Evolutionary conservation across 2,888 invertebrate species (phyloP).

Genomic region (Encarsia formosa): DNA sequence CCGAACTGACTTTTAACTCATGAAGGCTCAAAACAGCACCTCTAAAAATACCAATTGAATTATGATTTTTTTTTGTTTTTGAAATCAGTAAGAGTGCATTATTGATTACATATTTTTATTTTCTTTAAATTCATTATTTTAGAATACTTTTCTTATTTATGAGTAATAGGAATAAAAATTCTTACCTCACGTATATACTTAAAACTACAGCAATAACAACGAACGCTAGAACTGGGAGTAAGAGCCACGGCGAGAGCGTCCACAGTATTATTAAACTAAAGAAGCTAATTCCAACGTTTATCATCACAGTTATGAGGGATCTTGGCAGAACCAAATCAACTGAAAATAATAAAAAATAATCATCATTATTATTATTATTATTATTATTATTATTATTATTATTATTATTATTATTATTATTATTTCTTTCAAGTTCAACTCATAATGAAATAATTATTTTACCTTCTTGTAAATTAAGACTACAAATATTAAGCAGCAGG

Average conservation of each 20-base stretch:
- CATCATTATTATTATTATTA: background rate
- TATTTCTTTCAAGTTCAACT: no score
- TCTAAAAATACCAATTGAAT: slow-evolving; percentile 30
- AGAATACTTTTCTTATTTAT: background rate
- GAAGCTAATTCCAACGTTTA: slow-evolving; percentile 54
- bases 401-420: no score
- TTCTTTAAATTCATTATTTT: background rate
- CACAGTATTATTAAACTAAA: slow-evolving; percentile 52
- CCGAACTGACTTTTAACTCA: slow-evolving; percentile 33
- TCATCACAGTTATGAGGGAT: slow-evolving; percentile 55
- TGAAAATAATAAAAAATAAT: slow-evolving; percentile 35
- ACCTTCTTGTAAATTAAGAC: slow-evolving; percentile 58
- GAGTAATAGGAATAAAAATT: no score
- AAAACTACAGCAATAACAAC: slow-evolving; percentile 44
- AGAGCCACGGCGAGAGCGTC: slow-evolving; percentile 52
- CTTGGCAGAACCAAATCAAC: slow-evolving; percentile 57
- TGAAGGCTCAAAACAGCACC: slow-evolving; percentile 32
- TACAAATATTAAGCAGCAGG: slow-evolving; percentile 55
- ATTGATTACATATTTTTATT: no score
- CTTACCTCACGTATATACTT: slow-evolving; percentile 45
- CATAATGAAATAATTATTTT: no score
- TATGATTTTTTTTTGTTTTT: no score
- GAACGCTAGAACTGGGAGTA: slow-evolving; percentile 52
- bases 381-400: no score
- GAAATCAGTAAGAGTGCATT: no score